phyloP scores from a whole-genome alignment of 2,888 invertebrate species.

The Ochropleura plecta region DNA sequence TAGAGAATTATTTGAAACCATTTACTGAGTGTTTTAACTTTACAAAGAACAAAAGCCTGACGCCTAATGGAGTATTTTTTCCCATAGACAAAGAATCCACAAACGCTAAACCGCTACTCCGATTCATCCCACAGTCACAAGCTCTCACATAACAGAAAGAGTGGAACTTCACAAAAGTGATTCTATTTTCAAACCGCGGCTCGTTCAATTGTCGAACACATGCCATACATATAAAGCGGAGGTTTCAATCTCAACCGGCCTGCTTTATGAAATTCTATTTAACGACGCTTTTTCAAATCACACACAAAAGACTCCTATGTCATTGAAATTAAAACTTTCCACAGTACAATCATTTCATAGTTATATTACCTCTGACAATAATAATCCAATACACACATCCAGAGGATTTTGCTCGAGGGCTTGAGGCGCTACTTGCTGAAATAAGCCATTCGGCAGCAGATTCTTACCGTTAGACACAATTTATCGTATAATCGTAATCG shows the following conservation, averaged over 20 bases:
- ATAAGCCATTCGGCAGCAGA: no score
- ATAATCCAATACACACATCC: neutral
- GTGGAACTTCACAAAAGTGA: constrained; percentile 21
- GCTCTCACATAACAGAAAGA: constrained; percentile 6
- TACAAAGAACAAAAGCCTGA: neutral
- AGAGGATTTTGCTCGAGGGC: no score
- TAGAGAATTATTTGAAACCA: neutral
- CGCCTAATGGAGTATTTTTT: neutral
- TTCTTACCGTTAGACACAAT: no score
- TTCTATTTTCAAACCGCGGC: constrained; percentile 47
- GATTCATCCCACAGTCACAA: constrained; percentile 12
- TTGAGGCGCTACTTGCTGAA: no score
- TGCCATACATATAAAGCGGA: constrained; percentile 45
- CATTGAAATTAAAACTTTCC: constrained; percentile 55
- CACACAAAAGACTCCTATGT: constrained; percentile 42
- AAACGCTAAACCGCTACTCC: neutral
- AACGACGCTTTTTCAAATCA: constrained; percentile 44
- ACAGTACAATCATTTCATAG: constrained; percentile 8
- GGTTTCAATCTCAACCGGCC: constrained; percentile 45
- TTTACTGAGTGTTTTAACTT: neutral
- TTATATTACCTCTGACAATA: neutral
- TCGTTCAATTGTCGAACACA: constrained; percentile 46
- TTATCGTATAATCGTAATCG: no score
- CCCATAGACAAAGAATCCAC: neutral
- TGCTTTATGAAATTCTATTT: constrained; percentile 61